These are phyloP conservation scores for Danaus chrysippus DNA, from an alignment of 2,888 invertebrate genomes.

Conservation along the genomic window DNA sequence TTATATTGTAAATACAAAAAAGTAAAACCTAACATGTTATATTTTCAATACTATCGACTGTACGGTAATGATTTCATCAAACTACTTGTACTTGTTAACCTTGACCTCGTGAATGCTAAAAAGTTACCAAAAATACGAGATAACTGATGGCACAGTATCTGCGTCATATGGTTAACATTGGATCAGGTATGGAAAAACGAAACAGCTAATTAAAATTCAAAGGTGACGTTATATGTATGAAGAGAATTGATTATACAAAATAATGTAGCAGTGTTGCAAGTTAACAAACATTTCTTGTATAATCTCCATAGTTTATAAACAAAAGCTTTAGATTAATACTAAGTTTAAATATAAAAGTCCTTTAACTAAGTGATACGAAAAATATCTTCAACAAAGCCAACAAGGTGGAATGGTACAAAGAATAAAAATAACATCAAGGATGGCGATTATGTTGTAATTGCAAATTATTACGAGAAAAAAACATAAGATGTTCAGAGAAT, in stretches of 20 bases:
- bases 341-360: no score
- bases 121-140: neutral
- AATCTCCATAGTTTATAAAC: no score
- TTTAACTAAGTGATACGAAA: no score
- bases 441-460: neutral
- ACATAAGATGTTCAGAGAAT: neutral
- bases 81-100: neutral
- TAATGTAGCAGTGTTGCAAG: no score
- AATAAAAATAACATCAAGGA: constrained; percentile 12
- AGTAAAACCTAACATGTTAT: neutral
- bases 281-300: no score
- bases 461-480: neutral
- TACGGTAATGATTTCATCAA: neutral
- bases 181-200: neutral
- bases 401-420: constrained; percentile 16
- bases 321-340: no score
- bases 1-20: neutral
- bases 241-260: no score
- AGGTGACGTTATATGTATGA: no score
- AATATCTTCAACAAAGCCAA: neutral
- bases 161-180: neutral
- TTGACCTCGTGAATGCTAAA: neutral
- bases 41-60: neutral
- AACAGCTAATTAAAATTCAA: neutral
- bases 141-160: neutral